Percentiles rank a stretch among this genome's conserved stretches.
Conservation (phyloP, 1,140 invertebrate genomes). For the Drosophila subobscura region DNA sequence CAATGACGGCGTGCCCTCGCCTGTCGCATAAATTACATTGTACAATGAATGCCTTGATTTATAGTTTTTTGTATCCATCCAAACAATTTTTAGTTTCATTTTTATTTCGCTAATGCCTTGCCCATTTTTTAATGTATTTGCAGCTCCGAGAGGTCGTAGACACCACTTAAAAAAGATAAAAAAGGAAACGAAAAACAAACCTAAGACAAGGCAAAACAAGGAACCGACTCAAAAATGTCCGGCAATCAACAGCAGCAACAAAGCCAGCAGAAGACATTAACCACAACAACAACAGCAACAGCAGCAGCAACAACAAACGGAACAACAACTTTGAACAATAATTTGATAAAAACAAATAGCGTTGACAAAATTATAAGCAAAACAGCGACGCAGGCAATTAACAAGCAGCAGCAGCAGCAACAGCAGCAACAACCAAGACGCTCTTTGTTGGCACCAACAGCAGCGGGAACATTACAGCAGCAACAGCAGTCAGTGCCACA, state of each 20-base stretch:
- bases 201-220: conserved; percentile 62
- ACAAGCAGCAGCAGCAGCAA: conserved; percentile 64
- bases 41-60: conserved; percentile 63
- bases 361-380: conserved; percentile 75
- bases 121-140: conserved; percentile 49
- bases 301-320: conserved; percentile 45
- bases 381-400: conserved; percentile 66
- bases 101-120: conserved; percentile 46
- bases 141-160: conserved; percentile 64
- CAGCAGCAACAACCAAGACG: conserved; percentile 55
- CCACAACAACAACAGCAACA: conserved; percentile 30
- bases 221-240: conserved; percentile 74
- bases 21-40: conserved; percentile 70
- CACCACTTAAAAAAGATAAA: conserved; percentile 34
- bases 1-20: conserved; percentile 52
- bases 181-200: conserved; percentile 19
- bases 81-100: conserved; percentile 16
- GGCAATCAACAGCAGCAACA: conserved; percentile 73
- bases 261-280: conserved; percentile 37
- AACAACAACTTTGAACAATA: conserved; percentile 64
- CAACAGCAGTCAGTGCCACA: conserved; percentile 33
- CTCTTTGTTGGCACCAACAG: conserved; percentile 58
- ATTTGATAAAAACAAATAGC: conserved; percentile 76
- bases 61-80: conserved; percentile 31
- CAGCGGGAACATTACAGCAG: conserved; percentile 23